Evolutionary conservation across 2,797 vertebrate species (phyloP).

Genomic region (Eptatretus atami): DNA sequence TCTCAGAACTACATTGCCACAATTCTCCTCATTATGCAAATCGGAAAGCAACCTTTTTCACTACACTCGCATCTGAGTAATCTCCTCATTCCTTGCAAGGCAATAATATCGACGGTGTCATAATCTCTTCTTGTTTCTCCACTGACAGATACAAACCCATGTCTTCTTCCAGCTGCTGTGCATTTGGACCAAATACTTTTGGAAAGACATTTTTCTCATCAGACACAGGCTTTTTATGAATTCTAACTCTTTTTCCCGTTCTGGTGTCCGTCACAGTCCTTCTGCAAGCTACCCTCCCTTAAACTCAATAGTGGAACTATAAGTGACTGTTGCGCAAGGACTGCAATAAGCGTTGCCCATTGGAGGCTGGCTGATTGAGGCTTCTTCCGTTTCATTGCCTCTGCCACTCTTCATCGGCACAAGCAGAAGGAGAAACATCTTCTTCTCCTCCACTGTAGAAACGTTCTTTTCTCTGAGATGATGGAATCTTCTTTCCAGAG

Average conservation of each 20-base stretch:
- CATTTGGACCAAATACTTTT: neutral
- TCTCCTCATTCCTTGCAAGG: neutral
- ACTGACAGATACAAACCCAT: neutral
- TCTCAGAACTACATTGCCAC: neutral
- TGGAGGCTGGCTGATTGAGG: neutral
- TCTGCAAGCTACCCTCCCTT: slow-evolving; percentile 1
- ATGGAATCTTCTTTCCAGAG: slow-evolving; percentile 2
- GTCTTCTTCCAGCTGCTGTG: neutral
- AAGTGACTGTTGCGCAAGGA: neutral
- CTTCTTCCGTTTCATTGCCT: neutral
- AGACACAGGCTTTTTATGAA: slow-evolving; percentile 2
- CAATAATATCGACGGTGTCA: neutral
- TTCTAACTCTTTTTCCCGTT: slow-evolving; percentile 2
- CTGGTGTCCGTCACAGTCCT: neutral
- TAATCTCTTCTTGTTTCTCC: neutral
- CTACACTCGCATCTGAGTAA: neutral
- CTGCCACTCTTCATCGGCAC: neutral
- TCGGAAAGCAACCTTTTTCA: neutral
- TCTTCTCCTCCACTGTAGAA: slow-evolving; percentile 4
- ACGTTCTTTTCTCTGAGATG: slow-evolving; percentile 4
- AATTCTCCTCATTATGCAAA: slow-evolving; percentile 2
- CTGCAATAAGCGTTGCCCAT: neutral
- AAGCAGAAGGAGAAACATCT: slow-evolving; percentile 5
- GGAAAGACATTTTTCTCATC: slow-evolving; percentile 4
- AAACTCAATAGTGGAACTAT: neutral